A percentile compares a stretch with the other conserved stretches of the same genome.
Conservation (phyloP, 2,113 vertebrate genomes). For the Parotia lawesii region DNA sequence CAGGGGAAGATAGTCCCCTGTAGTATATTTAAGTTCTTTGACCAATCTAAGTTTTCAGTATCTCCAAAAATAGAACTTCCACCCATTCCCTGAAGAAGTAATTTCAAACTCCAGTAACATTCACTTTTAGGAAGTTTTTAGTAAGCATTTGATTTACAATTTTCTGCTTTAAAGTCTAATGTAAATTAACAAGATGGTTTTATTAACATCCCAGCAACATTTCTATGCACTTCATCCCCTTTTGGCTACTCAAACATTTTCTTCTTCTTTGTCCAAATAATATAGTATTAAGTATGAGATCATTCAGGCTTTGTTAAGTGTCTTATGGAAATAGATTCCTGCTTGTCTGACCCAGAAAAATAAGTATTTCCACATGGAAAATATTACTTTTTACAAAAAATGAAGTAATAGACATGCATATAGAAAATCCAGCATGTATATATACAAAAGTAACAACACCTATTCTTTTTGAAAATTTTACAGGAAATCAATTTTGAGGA, state of each 20-base stretch:
- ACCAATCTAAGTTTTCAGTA: background rate
- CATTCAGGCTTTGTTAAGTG: slow-evolving; percentile 9
- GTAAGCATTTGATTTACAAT: background rate
- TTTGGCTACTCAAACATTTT: background rate
- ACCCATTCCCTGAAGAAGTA: background rate
- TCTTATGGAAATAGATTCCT: background rate
- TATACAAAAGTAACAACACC: background rate
- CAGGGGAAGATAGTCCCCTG: background rate
- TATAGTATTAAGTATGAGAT: slow-evolving; percentile 21
- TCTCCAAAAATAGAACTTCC: slow-evolving; percentile 29
- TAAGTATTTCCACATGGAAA: slow-evolving; percentile 10
- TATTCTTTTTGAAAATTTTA: background rate
- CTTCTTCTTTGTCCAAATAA: background rate
- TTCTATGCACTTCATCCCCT: background rate
- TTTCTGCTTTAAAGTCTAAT: background rate
- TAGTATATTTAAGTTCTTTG: slow-evolving; percentile 10
- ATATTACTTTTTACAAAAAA: background rate
- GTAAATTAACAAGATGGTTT: background rate
- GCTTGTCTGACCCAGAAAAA: slow-evolving; percentile 14
- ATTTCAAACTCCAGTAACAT: background rate
- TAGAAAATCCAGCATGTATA: background rate
- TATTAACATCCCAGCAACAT: background rate
- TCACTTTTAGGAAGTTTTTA: background rate
- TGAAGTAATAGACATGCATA: background rate
- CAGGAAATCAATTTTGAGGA: background rate